Conservation (phyloP, 2,888 invertebrate genomes). For the Fissipunctia ypsillon region DNA sequence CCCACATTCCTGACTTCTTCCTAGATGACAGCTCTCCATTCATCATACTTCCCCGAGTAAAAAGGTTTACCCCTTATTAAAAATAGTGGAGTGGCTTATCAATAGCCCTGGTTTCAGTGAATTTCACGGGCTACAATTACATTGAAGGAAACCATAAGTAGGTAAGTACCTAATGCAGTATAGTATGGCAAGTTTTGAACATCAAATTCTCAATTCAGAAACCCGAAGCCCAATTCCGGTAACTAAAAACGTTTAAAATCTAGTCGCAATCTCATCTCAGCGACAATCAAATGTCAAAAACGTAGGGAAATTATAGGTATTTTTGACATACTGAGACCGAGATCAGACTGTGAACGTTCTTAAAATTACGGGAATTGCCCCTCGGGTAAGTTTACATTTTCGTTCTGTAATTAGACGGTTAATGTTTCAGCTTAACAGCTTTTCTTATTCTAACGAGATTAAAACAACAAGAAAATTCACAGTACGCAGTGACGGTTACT, state of each 20-base stretch:
- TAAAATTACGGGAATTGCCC: too few relatives aligned
- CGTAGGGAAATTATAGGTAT: too few relatives aligned
- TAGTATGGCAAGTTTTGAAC: neutral
- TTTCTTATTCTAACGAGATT: neutral
- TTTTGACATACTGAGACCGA: too few relatives aligned
- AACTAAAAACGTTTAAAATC: too few relatives aligned
- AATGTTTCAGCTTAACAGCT: neutral
- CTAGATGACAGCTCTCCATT: too few relatives aligned
- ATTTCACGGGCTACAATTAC: neutral
- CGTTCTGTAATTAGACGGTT: neutral
- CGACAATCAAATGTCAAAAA: too few relatives aligned
- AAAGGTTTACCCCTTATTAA: neutral
- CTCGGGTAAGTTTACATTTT: too few relatives aligned
- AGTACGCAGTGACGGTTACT: slow-evolving; percentile 24
- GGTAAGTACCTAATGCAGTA: too few relatives aligned
- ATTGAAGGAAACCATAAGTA: neutral
- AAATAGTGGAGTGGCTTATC: neutral
- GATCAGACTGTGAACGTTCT: too few relatives aligned
- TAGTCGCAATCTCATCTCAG: too few relatives aligned
- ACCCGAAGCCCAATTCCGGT: too few relatives aligned
- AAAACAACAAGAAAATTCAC: slow-evolving; percentile 24
- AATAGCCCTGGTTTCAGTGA: neutral
- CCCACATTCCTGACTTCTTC: neutral
- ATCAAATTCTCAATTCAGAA: neutral
- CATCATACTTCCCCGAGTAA: neutral